These are phyloP conservation scores for Coleophora deauratella DNA, from an alignment of 2,888 invertebrate genomes.

Conservation along the genomic window DNA sequence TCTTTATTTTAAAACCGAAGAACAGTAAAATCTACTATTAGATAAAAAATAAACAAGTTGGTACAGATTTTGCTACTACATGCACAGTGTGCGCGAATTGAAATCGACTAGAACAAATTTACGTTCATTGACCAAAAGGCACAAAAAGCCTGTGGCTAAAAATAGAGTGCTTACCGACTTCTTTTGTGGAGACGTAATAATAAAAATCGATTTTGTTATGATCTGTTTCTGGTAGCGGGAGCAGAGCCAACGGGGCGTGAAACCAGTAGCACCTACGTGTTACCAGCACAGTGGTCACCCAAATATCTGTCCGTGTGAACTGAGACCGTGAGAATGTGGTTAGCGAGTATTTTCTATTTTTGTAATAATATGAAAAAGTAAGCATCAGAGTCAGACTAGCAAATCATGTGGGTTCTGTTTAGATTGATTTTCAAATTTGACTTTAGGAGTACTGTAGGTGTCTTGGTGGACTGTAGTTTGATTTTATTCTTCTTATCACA, in stretches of 20 bases:
- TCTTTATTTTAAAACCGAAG: too few relatives aligned
- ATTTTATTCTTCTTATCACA: too few relatives aligned
- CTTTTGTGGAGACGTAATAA: slow-evolving; percentile 22
- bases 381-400: not conserved
- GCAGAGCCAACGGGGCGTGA: slow-evolving; percentile 52
- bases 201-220: slow-evolving; percentile 27
- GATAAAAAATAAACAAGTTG: too few relatives aligned
- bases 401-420: too few relatives aligned
- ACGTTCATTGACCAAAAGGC: not conserved
- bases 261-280: slow-evolving; percentile 56
- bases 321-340: slow-evolving; percentile 58
- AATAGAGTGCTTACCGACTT: slow-evolving; percentile 4
- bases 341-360: slow-evolving; percentile 16
- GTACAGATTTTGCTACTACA: not conserved
- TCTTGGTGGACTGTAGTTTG: too few relatives aligned
- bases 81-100: slow-evolving; percentile 1
- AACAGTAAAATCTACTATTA: too few relatives aligned
- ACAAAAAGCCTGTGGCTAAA: not conserved
- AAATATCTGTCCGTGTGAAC: slow-evolving; percentile 49
- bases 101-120: not conserved
- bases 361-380: not conserved
- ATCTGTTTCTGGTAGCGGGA: slow-evolving; percentile 21
- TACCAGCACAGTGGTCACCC: slow-evolving; percentile 27
- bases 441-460: too few relatives aligned
- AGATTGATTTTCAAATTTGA: too few relatives aligned